Base-by-base conservation (phyloP, 2,888 invertebrate genomes). In the Mycalesis mineus region DNA sequence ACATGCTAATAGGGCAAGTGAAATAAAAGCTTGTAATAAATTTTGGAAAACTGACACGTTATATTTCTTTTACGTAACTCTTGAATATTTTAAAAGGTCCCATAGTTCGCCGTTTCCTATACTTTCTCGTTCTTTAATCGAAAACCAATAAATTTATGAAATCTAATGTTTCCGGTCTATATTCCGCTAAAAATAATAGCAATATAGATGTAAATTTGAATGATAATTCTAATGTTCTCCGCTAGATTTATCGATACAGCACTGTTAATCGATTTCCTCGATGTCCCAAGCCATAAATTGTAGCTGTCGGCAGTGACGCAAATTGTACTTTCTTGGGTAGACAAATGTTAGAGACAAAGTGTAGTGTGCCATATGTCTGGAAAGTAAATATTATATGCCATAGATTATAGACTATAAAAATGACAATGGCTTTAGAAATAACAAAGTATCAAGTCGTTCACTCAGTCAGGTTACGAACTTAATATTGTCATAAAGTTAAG, bases 181-280 rank as follows among this genome's bases (percentile, higher is more conserved):
- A 47, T 47, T 47, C 31, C 6, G 11, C 47, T 15, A 31, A 17
- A 47, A 33, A 11, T 33, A 47, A 55, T 51, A 52, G 37, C 29
- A 37, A 42, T 56, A 41, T 41, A 56, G 37, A 33, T 47, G 15
- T 47, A 47, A 40, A 33, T 49, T 37, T 37, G 51, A 42, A 56
- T 53, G 41, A 39, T 15, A 49, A 40, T 53, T 63, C 58, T 58
- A 62, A 61, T 61, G 55, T 55, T 60, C 42, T 28, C 48, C 33
- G 50, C 13, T 57, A 50, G 63, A 80, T 80, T 81, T 79, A 79
- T 78, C 68, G 72, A 68, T 71, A 63, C 71, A 65, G 73, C 71
- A 74, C 75, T 73, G 77, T 76, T 78, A 78, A 78, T 77, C 73
- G 75, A 81, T 79, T 74, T 72, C 68, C 70, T 70, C 74, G 74